Conservation (phyloP, 2,888 invertebrate species). For the Acrocyrtus sp. region DNA sequence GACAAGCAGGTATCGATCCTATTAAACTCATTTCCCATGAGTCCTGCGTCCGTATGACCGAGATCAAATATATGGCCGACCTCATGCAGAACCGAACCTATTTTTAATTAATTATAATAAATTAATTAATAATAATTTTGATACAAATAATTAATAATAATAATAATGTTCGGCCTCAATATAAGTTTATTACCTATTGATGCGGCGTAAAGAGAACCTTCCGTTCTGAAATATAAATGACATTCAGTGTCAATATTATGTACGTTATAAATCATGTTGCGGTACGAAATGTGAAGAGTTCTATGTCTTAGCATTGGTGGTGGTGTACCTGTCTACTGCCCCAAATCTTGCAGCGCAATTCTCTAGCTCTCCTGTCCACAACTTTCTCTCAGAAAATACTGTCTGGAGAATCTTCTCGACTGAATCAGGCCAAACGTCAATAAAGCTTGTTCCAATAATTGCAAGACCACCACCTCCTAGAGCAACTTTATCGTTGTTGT, state of each 20-base stretch:
- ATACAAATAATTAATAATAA: slow-evolving; percentile 80
- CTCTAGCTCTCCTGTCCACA: slow-evolving; percentile 78
- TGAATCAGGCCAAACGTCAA: slow-evolving; percentile 87
- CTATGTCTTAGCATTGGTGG: neutral
- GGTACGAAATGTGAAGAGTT: neutral
- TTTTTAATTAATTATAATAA: slow-evolving; percentile 90
- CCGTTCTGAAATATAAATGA: slow-evolving; percentile 6
- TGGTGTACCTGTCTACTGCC: slow-evolving; percentile 29
- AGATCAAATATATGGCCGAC: slow-evolving; percentile 94
- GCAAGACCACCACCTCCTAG: slow-evolving; percentile 93
- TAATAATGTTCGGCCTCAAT: too few species aligned
- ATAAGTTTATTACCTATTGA: too few species aligned
- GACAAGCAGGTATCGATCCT: slow-evolving; percentile 82
- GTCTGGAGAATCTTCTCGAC: slow-evolving; percentile 74
- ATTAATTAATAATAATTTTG: slow-evolving; percentile 90
- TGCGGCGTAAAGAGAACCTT: slow-evolving; percentile 22
- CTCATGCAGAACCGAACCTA: slow-evolving; percentile 77
- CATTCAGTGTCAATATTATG: neutral
- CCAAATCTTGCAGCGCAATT: slow-evolving; percentile 73
- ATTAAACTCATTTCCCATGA: slow-evolving; percentile 93
- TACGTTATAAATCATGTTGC: slow-evolving; percentile 3
- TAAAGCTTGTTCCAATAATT: slow-evolving; percentile 87
- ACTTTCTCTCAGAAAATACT: slow-evolving; percentile 24
- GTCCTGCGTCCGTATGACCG: slow-evolving; percentile 88
- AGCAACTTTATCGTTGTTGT: slow-evolving; percentile 9